Percentiles rank a stretch among this genome's conserved stretches.
phyloP scores from a whole-genome alignment of 2,113 vertebrate species.

The Poeciliopsis prolifica region DNA sequence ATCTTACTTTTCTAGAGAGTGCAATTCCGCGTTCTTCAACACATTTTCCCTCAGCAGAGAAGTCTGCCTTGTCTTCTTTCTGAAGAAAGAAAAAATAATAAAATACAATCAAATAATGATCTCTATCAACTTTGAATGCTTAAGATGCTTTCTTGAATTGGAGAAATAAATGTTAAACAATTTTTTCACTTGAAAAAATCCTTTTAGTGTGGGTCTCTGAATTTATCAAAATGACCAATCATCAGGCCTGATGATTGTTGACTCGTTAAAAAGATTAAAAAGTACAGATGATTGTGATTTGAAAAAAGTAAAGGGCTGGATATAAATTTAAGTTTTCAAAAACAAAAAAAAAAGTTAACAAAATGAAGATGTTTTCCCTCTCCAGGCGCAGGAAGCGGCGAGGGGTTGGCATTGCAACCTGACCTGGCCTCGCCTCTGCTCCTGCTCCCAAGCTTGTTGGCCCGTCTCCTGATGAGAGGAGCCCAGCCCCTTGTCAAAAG shows the following conservation, averaged over 20 bases:
- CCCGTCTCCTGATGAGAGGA: slow-evolving; percentile 74
- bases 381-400: slow-evolving; percentile 54
- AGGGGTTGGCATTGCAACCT: slow-evolving; percentile 61
- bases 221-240: slow-evolving; percentile 42
- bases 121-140: not conserved
- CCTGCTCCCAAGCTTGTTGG: slow-evolving; percentile 67
- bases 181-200: slow-evolving; percentile 38
- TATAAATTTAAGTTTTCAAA: slow-evolving; percentile 30
- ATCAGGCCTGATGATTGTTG: slow-evolving; percentile 47
- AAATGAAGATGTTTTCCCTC: slow-evolving; percentile 58
- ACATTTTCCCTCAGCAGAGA: slow-evolving; percentile 86
- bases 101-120: not conserved
- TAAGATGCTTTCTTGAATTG: not conserved
- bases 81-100: slow-evolving; percentile 57
- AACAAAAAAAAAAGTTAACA: slow-evolving; percentile 23
- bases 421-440: slow-evolving; percentile 73
- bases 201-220: slow-evolving; percentile 24
- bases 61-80: slow-evolving; percentile 86
- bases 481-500: slow-evolving; percentile 75
- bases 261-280: slow-evolving; percentile 22
- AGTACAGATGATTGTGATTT: slow-evolving; percentile 28
- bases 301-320: slow-evolving; percentile 30
- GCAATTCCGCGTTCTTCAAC: slow-evolving; percentile 88
- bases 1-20: slow-evolving; percentile 87
- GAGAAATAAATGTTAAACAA: slow-evolving; percentile 24